Conservation (phyloP, 2,888 invertebrate genomes). For the Polydrusus tereticollis region DNA sequence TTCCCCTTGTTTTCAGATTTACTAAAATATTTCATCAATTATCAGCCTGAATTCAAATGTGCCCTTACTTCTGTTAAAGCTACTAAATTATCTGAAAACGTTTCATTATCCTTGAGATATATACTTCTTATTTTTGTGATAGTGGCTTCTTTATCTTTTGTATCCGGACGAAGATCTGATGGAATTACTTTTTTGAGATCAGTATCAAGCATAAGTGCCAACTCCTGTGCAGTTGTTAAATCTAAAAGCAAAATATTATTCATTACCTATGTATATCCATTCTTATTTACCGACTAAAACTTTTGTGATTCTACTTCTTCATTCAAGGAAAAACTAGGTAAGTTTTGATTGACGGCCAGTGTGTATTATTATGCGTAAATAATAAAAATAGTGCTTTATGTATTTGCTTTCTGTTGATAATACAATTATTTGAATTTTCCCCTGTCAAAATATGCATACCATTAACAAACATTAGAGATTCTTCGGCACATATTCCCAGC, state of each 20-base stretch:
- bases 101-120: slow-evolving; percentile 17
- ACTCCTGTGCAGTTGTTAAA: not conserved
- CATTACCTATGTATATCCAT: no score
- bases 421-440: no score
- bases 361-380: no score
- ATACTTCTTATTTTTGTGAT: slow-evolving; percentile 12
- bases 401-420: no score
- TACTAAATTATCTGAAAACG: slow-evolving; percentile 9
- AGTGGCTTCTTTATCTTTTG: not conserved
- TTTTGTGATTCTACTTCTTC: no score
- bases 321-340: no score
- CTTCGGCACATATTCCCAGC: slow-evolving; percentile 24
- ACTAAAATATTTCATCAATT: no score
- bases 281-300: no score
- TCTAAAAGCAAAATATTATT: not conserved
- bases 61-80: slow-evolving; percentile 13
- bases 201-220: not conserved
- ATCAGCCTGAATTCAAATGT: no score
- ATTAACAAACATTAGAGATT: slow-evolving; percentile 16
- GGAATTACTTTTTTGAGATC: slow-evolving; percentile 3
- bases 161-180: slow-evolving; percentile 6
- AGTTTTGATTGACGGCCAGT: no score
- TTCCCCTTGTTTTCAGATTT: no score
- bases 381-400: no score
- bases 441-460: not conserved